Percentiles rank a stretch among this genome's conserved stretches.
phyloP scores from a whole-genome alignment of 2,888 invertebrate genomes.

The Ellobium chinense region DNA sequence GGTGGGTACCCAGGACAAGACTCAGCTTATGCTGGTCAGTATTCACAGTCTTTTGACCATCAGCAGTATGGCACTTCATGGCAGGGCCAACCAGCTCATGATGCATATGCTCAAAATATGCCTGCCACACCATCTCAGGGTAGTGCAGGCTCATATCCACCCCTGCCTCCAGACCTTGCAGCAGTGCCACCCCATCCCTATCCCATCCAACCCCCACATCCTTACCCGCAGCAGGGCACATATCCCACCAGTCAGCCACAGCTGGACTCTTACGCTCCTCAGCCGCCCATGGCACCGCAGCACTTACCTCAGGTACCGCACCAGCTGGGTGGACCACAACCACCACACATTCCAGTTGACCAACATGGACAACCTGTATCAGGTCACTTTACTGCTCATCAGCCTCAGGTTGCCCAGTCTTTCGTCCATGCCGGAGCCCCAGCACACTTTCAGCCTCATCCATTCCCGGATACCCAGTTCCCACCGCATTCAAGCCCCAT shows the following conservation, averaged over 20 bases:
- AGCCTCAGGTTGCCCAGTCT: neutral
- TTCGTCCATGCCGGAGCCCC: neutral
- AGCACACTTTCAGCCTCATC: slow-evolving; percentile 5
- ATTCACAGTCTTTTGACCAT: slow-evolving; percentile 22
- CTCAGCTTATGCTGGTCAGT: slow-evolving; percentile 7
- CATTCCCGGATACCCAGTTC: neutral
- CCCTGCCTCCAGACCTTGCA: slow-evolving; percentile 19
- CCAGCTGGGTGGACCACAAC: slow-evolving; percentile 11
- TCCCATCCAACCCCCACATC: slow-evolving; percentile 19
- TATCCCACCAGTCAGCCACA: slow-evolving; percentile 1
- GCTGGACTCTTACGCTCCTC: slow-evolving; percentile 6
- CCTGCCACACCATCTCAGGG: neutral
- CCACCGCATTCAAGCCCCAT: neutral
- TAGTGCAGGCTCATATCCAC: neutral
- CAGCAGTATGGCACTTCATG: slow-evolving; percentile 33
- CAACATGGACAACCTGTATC: neutral
- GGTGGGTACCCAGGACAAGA: slow-evolving; percentile 11
- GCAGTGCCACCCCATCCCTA: slow-evolving; percentile 18
- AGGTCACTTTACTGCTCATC: neutral
- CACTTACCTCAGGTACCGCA: neutral
- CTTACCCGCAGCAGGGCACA: slow-evolving; percentile 5
- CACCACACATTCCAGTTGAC: neutral
- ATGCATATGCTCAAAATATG: neutral
- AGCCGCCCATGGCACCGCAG: slow-evolving; percentile 1
- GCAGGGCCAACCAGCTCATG: slow-evolving; percentile 15